Conservation (phyloP, 2,888 invertebrate species). For the Apamea epomidion region DNA sequence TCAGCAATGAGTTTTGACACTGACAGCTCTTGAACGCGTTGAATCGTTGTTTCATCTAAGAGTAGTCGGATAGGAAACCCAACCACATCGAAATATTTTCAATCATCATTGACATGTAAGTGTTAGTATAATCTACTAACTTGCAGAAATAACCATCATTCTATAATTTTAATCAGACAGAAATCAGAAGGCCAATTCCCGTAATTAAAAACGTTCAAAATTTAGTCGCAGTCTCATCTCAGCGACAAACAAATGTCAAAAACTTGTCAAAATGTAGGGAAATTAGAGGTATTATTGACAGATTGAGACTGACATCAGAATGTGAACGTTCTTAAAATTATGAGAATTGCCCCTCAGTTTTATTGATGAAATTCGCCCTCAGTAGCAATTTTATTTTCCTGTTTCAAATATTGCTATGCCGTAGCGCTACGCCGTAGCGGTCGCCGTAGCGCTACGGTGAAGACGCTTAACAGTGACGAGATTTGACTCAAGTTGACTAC, state of each 20-base stretch:
- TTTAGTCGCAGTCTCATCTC: no score
- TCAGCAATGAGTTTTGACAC: background rate
- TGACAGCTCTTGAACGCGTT: background rate
- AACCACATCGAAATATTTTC: background rate
- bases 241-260: no score
- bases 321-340: no score
- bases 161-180: background rate
- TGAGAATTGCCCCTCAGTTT: no score
- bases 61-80: background rate
- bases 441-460: slow-evolving; percentile 6
- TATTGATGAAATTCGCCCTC: no score
- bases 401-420: background rate
- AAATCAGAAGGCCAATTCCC: background rate
- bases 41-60: background rate
- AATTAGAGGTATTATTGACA: no score
- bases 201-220: no score
- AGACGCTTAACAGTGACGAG: background rate
- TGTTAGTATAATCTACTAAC: background rate
- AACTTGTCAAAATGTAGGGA: no score
- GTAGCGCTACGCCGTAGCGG: slow-evolving; percentile 6
- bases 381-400: background rate
- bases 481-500: background rate
- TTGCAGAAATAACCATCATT: background rate
- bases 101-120: background rate
- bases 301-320: no score